Base-by-base conservation (phyloP, 2,113 vertebrate species). In the Steatornis caripensis region DNA sequence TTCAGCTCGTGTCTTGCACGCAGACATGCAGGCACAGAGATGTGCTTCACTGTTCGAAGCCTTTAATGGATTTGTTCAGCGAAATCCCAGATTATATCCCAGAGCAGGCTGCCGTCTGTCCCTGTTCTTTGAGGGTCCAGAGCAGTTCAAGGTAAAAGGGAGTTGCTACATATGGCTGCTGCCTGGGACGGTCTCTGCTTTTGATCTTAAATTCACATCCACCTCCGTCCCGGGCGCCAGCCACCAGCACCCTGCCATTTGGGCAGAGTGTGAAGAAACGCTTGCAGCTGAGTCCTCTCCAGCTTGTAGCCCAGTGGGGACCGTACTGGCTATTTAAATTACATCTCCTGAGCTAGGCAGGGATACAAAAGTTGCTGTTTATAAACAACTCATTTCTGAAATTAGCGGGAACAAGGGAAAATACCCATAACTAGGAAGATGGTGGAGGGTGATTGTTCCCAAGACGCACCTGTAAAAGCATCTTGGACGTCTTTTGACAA, bases 211-310 rank as follows among this genome's bases (percentile, higher is more conserved):
- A 46, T 1, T 5, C 36, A 11, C 24, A 15, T 6, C 23, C 71
- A 30, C 0, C 53, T 77, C 82, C 26, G 23, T 26, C 62, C 43
- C 20, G 12, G 26, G 15, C 60, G 26, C 29, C 17, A 10, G 46
- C 17, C 53, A 32, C 36, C 48, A 36, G 46, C 3, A 14, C 15
- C 5, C 22, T 79, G 20, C 43, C 12, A 4, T 6, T 41, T 41
- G 14, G 37, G 5, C 53, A 62, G 69, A 6, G n/a, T 19, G 26
- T 5, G 66, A 43, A 30, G 71, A 80, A 80, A 48, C 11, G 21
- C 37, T 75, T 3, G 1, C 32, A 58, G 46, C 8, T 0, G 0
- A 24, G 12, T 17, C 48, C 58, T 37, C 32, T 9, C 27, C 37
- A 54, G 10, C 3, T 57, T 9, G 23, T 6, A 78, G 45, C 32